Conservation (phyloP, 2,797 vertebrate species). For the Rhinoraja longicauda region DNA sequence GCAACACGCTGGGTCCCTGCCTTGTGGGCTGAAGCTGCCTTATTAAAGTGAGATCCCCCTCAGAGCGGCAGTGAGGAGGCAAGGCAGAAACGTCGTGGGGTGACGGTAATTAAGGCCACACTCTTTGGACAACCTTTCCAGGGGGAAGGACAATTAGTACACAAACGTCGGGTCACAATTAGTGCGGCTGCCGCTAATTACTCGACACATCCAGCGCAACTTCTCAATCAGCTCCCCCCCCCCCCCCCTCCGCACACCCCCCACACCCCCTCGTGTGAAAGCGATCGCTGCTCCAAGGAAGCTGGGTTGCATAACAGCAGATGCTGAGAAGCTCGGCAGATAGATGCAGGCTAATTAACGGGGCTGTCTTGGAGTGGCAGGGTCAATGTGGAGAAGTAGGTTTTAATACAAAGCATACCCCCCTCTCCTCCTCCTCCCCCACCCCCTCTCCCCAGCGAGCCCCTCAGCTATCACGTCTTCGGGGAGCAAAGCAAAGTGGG, state of each 20-base stretch:
- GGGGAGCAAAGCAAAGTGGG: constrained; percentile 29
- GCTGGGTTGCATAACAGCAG: constrained; percentile 50
- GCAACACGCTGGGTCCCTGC: neutral
- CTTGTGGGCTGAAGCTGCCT: neutral
- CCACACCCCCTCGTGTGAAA: too few species aligned
- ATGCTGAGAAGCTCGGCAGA: constrained; percentile 50
- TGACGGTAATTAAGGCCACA: neutral
- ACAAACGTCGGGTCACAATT: constrained; percentile 43
- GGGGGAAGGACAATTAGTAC: constrained; percentile 48
- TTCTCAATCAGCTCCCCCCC: constrained; percentile 32
- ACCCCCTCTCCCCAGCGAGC: constrained; percentile 40
- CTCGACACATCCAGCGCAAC: constrained; percentile 40
- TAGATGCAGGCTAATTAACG: constrained; percentile 54
- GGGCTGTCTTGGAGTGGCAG: constrained; percentile 31
- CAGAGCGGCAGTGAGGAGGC: neutral
- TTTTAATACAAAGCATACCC: constrained; percentile 40
- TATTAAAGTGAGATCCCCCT: neutral
- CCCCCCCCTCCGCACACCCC: neutral
- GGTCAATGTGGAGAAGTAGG: constrained; percentile 48
- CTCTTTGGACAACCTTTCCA: neutral
- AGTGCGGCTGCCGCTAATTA: constrained; percentile 46
- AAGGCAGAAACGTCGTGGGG: too few species aligned
- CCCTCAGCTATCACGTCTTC: constrained; percentile 46
- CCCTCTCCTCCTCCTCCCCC: neutral
- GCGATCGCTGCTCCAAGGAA: neutral